Base-by-base conservation (phyloP, 2,113 vertebrate species). In the Xiphophorus couchianus region DNA sequence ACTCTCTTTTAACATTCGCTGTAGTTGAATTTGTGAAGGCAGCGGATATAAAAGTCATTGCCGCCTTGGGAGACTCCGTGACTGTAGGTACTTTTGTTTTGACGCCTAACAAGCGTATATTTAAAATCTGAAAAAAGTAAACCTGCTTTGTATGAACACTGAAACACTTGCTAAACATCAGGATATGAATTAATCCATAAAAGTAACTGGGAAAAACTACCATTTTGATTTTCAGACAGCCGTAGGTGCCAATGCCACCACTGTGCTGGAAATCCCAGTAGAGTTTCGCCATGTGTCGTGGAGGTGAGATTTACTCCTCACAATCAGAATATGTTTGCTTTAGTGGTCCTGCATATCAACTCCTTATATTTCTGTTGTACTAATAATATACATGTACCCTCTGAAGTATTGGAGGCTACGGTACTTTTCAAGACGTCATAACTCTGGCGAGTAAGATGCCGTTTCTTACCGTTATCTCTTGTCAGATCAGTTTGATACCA, bases 41-140 rank as follows among this genome's bases (percentile, higher is more conserved):
- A 0, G 97, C 95, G 0, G 97, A 99, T 84, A 96, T 99, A 89
- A 95, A 86, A 77, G 95, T 97, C 48, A 95, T 98, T 8, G 96
- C 94, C 68, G 97, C 97, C 14, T 33, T 99, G 85, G 97, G 97
- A 4, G 97, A 99, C 82, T 99, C 98, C 9, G 37, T 98, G 71
- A 99, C 97, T 2, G 97, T 98, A 93, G 94, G 96, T 76, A 63
- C 64, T 60, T 64, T 33, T 22, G 63, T 42, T 29, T 9, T 25
- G 8, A 58, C 25, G 25, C 25, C 9, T n/a, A 10, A 58, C 51
- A 58, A 58, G 51, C 25, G 25, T 3, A 1, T 48, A 48, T 48
- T 17, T 48, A 19, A 48, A 48, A 48, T 48, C 17, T 48, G 44
- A 48, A 5, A 19, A 33, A 8, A 35, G 7, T 19, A 48, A 37